phyloP scores from a whole-genome alignment of 2,797 vertebrate species.

The Acanthurus tractus region DNA sequence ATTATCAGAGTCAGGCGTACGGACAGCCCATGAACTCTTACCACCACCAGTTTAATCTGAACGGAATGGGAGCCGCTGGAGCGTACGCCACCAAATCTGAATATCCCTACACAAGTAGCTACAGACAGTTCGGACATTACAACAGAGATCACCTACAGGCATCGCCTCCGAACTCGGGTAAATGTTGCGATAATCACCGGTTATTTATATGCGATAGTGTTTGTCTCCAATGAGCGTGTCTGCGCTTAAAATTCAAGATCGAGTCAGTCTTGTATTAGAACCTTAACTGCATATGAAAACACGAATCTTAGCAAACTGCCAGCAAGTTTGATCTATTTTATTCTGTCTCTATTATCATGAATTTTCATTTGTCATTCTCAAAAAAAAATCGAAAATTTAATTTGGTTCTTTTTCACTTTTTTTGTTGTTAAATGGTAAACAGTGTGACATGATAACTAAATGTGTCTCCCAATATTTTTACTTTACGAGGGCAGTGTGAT shows the following conservation, averaged over 20 bases:
- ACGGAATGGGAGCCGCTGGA: constrained; percentile 89
- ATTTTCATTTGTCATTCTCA: not conserved
- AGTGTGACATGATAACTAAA: not conserved
- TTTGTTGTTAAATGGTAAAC: not conserved
- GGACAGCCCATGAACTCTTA: constrained; percentile 92
- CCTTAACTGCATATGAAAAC: not conserved
- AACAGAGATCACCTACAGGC: constrained; percentile 93
- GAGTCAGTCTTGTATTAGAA: not conserved
- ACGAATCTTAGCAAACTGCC: too few relatives aligned
- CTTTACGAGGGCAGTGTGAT: not conserved
- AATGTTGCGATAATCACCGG: constrained; percentile 31
- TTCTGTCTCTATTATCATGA: not conserved
- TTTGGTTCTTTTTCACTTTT: too few relatives aligned
- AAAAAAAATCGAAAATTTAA: too few relatives aligned
- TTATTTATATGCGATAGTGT: not conserved
- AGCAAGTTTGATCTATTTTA: too few relatives aligned
- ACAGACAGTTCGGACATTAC: constrained; percentile 94
- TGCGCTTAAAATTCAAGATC: too few relatives aligned
- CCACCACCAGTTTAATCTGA: constrained; percentile 93
- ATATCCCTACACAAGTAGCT: constrained; percentile 92
- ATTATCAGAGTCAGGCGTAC: constrained; percentile 90
- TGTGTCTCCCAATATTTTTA: not conserved
- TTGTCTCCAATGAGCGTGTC: not conserved
- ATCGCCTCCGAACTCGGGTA: constrained; percentile 93
- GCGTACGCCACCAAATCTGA: constrained; percentile 95